Evolutionary conservation across 2,113 vertebrate species (phyloP), one percentile per base, ranked within the genome.

Genomic region (Hyaena hyaena): DNA sequence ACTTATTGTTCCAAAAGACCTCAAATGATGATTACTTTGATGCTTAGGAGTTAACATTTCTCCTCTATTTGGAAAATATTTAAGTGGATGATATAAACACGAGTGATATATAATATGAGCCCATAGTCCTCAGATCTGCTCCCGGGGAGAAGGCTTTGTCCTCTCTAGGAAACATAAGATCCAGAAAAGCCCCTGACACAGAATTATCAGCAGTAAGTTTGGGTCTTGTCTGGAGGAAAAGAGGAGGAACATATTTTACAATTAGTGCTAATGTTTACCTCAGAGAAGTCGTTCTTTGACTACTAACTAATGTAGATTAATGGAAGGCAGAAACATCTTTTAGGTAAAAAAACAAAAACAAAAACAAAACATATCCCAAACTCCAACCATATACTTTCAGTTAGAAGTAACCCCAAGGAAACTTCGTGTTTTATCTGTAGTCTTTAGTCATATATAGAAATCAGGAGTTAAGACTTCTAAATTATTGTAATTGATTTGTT

Each of bases 381-480:
- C 21, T 89, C 55, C 9, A 86, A 86, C 26, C 71, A 66, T 26
- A 61, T 74, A 17, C 26, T 69, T 77, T 65, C 14, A 79, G 7
- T 65, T 96, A 80, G 15, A 58, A 87, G 74, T 14, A 94, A 95
- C 5, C 3, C 10, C 33, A 95, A 65, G 50, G 43, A 71, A 71
- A 94, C 55, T 8, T 92, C 39, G 53, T 16, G 35, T 92, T 96
- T 94, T 82, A 65, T 16, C 28, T 69, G 79, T 2, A 71, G 31
- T 58, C 14, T 83, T 84, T 61, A 94, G 43, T 61, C 88, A 84
- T 33, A 90, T 39, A 93, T 71, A 48, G 28, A 94, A 97, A 93
- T 83, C 31, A 66, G 90, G 55, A 97, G 23, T 73, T 23, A 88
- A 58, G 12, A 58, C 10, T 84, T 82, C 73, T 0, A 63, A 39